These are phyloP conservation scores for Acanthurus leucopareius DNA, from an alignment of 2,797 vertebrate genomes.

Conservation along the genomic window DNA sequence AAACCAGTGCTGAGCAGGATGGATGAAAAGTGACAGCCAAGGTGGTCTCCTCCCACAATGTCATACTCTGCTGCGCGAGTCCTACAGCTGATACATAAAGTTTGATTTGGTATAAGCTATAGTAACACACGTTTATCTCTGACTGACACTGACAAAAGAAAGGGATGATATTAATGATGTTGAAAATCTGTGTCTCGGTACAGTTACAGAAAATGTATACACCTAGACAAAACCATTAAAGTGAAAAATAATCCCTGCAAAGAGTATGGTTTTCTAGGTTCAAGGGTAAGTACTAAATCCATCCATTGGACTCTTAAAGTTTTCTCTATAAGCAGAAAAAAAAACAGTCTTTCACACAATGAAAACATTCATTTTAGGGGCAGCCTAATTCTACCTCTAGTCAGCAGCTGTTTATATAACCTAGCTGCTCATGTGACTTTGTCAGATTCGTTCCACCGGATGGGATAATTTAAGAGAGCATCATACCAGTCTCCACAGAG, in stretches of 20 bases:
- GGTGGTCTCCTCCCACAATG: conserved; percentile 88
- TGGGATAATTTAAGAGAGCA: rapidly evolving
- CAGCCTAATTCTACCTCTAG: not conserved
- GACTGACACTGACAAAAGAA: no score
- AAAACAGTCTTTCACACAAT: not conserved
- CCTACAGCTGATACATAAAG: conserved; percentile 84
- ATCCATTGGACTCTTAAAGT: not conserved
- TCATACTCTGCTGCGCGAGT: conserved; percentile 86
- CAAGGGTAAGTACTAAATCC: not conserved
- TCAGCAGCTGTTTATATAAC: not conserved
- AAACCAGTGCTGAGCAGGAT: conserved; percentile 93
- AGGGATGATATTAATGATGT: no score
- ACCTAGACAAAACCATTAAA: no score
- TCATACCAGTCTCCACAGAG: conserved; percentile 93
- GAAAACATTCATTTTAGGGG: not conserved
- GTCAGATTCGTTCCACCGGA: not conserved
- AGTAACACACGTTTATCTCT: not conserved
- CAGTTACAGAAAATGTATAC: no score
- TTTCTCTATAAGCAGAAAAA: not conserved
- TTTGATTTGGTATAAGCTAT: not conserved
- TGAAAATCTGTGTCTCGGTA: no score
- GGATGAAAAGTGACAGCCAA: conserved; percentile 93
- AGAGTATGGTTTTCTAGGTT: not conserved
- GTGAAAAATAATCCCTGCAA: no score
- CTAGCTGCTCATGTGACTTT: not conserved